Evolutionary conservation across 1,140 invertebrate genomes (phyloP).

Genomic region (Eueides isabella): DNA sequence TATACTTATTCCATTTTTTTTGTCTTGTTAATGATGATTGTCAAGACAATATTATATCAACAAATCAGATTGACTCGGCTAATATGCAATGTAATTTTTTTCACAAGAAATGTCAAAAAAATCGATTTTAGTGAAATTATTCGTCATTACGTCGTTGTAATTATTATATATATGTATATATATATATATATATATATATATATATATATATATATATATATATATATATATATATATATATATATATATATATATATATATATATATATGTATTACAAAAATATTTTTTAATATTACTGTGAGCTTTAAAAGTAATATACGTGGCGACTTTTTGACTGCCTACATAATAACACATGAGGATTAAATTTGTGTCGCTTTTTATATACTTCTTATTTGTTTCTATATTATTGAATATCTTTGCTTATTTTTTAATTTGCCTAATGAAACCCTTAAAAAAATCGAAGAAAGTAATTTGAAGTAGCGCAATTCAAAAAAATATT

Average conservation of each 20-base stretch:
- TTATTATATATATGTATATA: no score
- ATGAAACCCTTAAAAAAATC: no score
- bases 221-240: no score
- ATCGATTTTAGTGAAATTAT: conserved; percentile 1
- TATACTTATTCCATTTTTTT: neutral
- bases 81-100: neutral
- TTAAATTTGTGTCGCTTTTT: neutral
- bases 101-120: neutral
- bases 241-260: no score
- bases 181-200: no score
- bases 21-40: neutral
- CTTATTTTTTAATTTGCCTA: no score
- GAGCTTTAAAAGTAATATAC: neutral
- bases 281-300: no score
- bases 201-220: no score
- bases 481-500: no score
- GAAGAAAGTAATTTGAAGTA: no score
- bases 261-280: no score
- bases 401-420: no score
- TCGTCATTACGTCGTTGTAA: neutral
- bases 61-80: neutral
- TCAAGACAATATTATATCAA: neutral
- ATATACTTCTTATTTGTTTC: neutral
- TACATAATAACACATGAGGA: neutral
- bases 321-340: neutral